These are phyloP conservation scores for Nycticryphes semicollaris DNA, from an alignment of 2,113 vertebrate species.

Conservation along the genomic window DNA sequence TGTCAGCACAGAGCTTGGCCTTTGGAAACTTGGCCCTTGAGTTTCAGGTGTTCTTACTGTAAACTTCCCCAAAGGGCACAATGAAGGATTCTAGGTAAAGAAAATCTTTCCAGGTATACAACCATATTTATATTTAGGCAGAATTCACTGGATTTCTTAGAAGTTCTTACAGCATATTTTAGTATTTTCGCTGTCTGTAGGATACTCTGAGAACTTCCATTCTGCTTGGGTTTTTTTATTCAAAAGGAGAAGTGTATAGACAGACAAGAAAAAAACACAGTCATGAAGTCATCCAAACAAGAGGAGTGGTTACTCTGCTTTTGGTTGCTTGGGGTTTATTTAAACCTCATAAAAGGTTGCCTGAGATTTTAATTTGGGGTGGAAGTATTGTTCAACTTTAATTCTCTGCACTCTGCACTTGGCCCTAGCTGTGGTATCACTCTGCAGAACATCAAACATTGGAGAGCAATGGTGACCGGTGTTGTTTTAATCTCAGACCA, in stretches of 20 bases:
- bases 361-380: neutral
- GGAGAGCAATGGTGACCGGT: neutral
- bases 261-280: neutral
- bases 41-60: neutral
- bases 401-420: neutral
- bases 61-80: neutral
- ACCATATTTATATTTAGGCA: neutral
- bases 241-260: neutral
- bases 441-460: neutral
- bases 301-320: neutral
- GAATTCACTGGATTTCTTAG: neutral
- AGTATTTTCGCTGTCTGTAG: neutral
- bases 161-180: neutral
- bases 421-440: neutral
- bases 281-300: neutral
- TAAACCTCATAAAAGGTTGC: conserved; percentile 10
- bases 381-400: neutral
- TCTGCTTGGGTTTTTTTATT: neutral
- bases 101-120: neutral
- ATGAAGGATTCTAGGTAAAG: neutral
- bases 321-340: neutral
- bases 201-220: no score
- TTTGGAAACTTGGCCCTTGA: neutral
- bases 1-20: neutral
- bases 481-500: conserved; percentile 49